Evolutionary conservation across 1,140 invertebrate genomes (phyloP).

Genomic region (Solen grandis): DNA sequence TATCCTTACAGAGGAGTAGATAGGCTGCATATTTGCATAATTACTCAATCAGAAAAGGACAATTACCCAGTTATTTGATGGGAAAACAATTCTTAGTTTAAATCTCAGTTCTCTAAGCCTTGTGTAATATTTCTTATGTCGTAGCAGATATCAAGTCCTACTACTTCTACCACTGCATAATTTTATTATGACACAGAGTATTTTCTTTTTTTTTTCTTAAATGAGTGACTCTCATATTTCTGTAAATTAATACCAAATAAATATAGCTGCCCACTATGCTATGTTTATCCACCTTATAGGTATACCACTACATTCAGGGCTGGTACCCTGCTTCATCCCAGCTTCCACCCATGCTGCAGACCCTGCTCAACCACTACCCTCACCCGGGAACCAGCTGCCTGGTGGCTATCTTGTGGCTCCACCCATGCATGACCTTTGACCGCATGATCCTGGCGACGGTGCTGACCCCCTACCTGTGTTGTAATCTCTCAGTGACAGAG

Average conservation of each 20-base stretch:
- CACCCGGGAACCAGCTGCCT: constrained; percentile 36
- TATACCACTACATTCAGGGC: constrained; percentile 9
- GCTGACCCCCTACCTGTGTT: constrained; percentile 43
- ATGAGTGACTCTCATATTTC: not conserved
- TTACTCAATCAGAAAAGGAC: no score
- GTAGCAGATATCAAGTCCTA: not conserved
- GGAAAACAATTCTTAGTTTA: no score
- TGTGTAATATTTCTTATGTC: no score
- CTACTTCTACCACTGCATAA: not conserved
- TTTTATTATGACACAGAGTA: not conserved
- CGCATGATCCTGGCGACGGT: constrained; percentile 43
- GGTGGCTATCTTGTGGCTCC: constrained; percentile 35
- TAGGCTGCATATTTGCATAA: no score
- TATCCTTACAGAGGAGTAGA: no score
- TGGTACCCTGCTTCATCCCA: not conserved
- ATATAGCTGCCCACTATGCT: not conserved
- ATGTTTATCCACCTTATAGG: constrained; percentile 26
- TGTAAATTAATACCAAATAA: not conserved
- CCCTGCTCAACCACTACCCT: constrained; percentile 19
- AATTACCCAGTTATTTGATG: no score
- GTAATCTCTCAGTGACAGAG: not conserved
- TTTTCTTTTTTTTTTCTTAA: not conserved
- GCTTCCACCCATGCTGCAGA: not conserved
- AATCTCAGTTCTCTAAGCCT: no score
- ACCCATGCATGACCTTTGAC: constrained; percentile 49